A percentile compares a stretch with the other conserved stretches of the same genome.
Evolutionary conservation across 92 coral and sea anemone genomes (phyloP).

Genomic region (Heliopora coerulea): DNA sequence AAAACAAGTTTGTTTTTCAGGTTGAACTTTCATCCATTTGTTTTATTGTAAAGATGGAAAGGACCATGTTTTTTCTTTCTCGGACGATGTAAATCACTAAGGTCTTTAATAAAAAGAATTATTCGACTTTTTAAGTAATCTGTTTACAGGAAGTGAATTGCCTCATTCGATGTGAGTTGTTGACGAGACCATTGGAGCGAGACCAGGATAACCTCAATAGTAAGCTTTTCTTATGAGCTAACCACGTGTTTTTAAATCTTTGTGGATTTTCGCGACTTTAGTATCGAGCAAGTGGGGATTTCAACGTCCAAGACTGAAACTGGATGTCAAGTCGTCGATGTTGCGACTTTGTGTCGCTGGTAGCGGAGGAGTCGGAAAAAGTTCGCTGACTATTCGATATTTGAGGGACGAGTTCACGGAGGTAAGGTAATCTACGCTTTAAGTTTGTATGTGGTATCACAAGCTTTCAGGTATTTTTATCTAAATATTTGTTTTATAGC

Average conservation of each 20-base stretch:
- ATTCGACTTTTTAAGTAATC: too few relatives aligned
- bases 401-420: constrained; percentile 95
- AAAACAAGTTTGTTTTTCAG: too few relatives aligned
- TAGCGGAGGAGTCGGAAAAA: constrained; percentile 99
- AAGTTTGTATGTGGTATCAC: background rate
- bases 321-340: constrained; percentile 54
- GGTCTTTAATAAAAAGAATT: too few relatives aligned
- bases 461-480: background rate
- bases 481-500: background rate
- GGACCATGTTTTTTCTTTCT: too few relatives aligned
- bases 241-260: background rate
- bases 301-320: constrained; percentile 11
- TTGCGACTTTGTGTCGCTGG: constrained; percentile 97
- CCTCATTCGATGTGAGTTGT: constrained; percentile 2
- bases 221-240: background rate
- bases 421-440: too few relatives aligned
- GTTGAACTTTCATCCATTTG: too few relatives aligned
- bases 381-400: constrained; percentile 94
- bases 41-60: too few relatives aligned
- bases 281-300: background rate
- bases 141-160: too few relatives aligned
- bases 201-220: background rate
- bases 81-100: too few relatives aligned
- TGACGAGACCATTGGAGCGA: constrained; percentile 26
- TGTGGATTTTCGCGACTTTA: background rate